phyloP scores from a whole-genome alignment of 2,888 invertebrate genomes.

The Choristoneura rosaceana region DNA sequence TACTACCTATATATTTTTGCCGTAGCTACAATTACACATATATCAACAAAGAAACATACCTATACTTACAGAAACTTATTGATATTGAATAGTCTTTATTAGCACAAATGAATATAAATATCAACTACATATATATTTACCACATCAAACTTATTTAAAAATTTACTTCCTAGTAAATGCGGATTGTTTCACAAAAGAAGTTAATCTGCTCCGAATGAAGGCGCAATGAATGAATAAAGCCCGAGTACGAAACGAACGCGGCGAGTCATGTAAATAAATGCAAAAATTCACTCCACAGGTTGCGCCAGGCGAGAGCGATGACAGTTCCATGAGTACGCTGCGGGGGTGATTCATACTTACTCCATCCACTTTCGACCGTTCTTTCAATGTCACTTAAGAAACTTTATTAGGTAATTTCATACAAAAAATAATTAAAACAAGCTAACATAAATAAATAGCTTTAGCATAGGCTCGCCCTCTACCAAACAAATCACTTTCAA shows the following conservation, averaged over 20 bases:
- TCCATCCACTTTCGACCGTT: constrained; percentile 18
- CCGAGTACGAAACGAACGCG: constrained; percentile 3
- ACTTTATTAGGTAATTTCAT: background rate
- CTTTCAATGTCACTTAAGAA: constrained; percentile 17
- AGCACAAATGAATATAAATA: too few species aligned
- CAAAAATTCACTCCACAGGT: constrained; percentile 39
- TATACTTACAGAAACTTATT: too few species aligned
- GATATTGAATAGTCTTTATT: too few species aligned
- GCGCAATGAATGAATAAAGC: constrained; percentile 35
- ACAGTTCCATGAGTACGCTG: constrained; percentile 55
- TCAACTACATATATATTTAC: too few species aligned
- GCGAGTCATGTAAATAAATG: constrained; percentile 37
- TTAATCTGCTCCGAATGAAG: constrained; percentile 29
- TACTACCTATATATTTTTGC: too few species aligned
- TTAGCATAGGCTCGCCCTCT: background rate
- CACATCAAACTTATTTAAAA: background rate
- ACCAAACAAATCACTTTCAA: constrained; percentile 36
- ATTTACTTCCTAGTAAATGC: background rate
- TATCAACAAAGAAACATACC: too few species aligned
- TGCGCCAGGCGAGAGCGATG: constrained; percentile 46
- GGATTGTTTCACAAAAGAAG: constrained; percentile 22
- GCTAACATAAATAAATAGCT: background rate
- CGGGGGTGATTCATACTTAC: constrained; percentile 54
- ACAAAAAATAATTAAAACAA: background rate
- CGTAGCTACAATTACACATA: too few species aligned